Conservation (phyloP, 2,113 vertebrate genomes). For the Benthochromis sp. region DNA sequence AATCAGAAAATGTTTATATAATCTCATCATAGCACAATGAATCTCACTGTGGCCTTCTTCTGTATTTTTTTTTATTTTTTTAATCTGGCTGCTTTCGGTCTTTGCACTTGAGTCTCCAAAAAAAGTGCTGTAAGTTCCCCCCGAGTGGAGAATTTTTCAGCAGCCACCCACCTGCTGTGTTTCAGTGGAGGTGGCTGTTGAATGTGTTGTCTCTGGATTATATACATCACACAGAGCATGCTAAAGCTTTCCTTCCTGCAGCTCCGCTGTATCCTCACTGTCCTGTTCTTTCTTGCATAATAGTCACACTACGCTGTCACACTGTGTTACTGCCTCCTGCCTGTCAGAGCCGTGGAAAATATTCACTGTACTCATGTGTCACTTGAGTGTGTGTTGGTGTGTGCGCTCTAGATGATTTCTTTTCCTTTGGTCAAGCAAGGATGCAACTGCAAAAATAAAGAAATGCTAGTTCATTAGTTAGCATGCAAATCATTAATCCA, state of each 20-base stretch:
- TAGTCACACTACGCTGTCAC: conserved; percentile 23
- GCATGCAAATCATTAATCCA: neutral
- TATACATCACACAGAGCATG: conserved; percentile 14
- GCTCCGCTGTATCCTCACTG: conserved; percentile 2
- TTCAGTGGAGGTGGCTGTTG: conserved; percentile 3
- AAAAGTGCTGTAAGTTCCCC: neutral
- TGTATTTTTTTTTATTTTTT: neutral
- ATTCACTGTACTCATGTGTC: neutral
- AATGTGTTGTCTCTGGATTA: neutral
- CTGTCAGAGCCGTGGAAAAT: conserved; percentile 8
- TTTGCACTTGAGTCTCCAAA: neutral
- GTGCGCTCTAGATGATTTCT: neutral
- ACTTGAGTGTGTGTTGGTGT: neutral
- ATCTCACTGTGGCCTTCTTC: neutral
- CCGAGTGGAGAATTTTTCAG: neutral
- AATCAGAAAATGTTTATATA: neutral
- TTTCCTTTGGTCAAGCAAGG: conserved; percentile 13
- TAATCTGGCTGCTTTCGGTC: neutral
- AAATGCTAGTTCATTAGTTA: neutral
- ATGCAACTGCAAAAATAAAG: neutral
- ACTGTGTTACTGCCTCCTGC: conserved; percentile 11
- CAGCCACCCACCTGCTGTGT: conserved; percentile 24
- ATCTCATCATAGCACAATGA: neutral
- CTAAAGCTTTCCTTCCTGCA: neutral
- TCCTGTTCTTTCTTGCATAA: conserved; percentile 31